These are phyloP conservation scores for Leontocebus nigricollis DNA, from an alignment of 2,797 vertebrate species.

Conservation along the genomic window DNA sequence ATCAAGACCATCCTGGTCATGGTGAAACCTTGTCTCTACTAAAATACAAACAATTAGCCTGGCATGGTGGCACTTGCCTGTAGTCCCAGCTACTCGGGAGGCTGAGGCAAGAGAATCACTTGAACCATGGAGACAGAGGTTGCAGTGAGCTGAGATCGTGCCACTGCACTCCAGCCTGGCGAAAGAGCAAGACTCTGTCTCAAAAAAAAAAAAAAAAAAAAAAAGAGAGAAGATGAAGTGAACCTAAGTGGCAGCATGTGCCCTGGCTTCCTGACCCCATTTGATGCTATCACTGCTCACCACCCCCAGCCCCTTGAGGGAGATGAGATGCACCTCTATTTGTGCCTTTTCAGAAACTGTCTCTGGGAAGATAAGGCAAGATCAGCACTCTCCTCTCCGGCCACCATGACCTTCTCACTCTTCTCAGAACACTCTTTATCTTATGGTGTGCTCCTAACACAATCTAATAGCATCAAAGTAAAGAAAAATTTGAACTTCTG, in stretches of 20 bases:
- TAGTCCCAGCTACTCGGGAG: too few relatives aligned
- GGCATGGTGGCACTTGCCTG: fast-evolving
- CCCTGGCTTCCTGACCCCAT: too few relatives aligned
- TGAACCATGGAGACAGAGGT: fast-evolving
- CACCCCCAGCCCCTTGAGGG: neutral
- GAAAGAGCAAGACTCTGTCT: too few relatives aligned
- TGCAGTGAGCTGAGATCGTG: too few relatives aligned
- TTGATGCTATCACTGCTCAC: neutral
- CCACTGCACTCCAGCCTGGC: too few relatives aligned
- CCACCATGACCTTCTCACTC: neutral
- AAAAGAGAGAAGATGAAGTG: neutral
- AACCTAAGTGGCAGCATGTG: too few relatives aligned
- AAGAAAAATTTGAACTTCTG: neutral
- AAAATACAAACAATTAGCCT: too few relatives aligned
- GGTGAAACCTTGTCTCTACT: too few relatives aligned
- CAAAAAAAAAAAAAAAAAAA: too few relatives aligned
- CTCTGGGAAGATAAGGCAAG: neutral
- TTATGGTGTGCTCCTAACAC: neutral
- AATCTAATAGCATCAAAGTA: neutral
- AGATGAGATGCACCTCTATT: neutral
- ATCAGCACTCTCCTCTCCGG: too few relatives aligned
- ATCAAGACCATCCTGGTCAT: too few relatives aligned
- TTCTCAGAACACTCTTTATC: neutral
- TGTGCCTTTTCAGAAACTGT: neutral
- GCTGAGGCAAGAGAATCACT: too few relatives aligned